Evolutionary conservation across 1,140 invertebrate genomes (phyloP).

Genomic region (Ceratitis capitata): DNA sequence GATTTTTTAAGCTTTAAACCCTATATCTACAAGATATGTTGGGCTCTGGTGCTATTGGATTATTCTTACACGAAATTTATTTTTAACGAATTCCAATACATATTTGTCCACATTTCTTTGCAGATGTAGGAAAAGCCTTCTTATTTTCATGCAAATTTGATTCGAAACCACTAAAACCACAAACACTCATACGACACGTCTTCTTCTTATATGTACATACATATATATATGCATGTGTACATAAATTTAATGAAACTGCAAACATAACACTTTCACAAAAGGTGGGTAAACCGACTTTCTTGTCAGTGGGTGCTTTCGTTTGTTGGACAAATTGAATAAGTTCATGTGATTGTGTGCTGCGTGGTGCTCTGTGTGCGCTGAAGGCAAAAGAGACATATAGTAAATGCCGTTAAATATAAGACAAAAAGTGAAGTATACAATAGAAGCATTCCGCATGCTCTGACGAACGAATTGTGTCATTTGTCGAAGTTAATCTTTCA

Average conservation of each 20-base stretch:
- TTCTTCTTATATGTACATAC: neutral
- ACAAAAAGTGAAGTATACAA: neutral
- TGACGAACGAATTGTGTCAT: neutral
- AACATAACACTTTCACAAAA: neutral
- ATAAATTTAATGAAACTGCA: too few relatives aligned
- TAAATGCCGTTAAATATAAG: neutral
- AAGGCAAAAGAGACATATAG: neutral
- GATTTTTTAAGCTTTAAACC: too few relatives aligned
- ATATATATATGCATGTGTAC: neutral
- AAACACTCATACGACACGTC: neutral
- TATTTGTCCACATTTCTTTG: too few relatives aligned
- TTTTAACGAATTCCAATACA: too few relatives aligned
- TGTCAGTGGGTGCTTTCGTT: neutral
- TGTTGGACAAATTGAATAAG: conserved; percentile 14
- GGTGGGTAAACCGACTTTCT: neutral
- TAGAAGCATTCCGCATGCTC: neutral
- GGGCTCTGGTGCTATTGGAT: too few relatives aligned
- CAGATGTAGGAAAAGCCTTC: too few relatives aligned
- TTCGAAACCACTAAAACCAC: neutral
- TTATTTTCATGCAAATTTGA: neutral
- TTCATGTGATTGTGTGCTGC: neutral
- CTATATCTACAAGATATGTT: too few relatives aligned
- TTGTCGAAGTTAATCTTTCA: neutral
- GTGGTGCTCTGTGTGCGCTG: neutral
- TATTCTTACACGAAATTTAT: too few relatives aligned